Percentiles rank a stretch among this genome's conserved stretches.
Conservation (phyloP, 1,140 invertebrate genomes). For the Pseudomyrmex concolor region DNA sequence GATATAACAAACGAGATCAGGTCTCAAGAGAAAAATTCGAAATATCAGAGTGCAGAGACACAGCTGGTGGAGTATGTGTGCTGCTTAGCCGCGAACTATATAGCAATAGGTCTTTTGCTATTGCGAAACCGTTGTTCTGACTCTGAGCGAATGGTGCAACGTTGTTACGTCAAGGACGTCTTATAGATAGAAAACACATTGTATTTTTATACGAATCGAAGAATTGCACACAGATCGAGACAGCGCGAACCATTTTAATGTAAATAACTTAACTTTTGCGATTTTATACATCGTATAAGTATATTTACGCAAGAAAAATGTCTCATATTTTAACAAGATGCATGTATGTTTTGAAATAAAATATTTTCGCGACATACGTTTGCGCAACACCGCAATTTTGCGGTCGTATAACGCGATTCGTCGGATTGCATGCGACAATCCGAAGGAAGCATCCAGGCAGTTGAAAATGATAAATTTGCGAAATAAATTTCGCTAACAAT, state of each 20-base stretch:
- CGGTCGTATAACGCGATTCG: not conserved
- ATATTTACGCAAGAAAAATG: no score
- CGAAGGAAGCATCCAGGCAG: not conserved
- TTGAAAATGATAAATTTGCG: not conserved
- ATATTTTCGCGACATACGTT: no score
- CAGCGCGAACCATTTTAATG: no score
- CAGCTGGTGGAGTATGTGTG: slow-evolving; percentile 8
- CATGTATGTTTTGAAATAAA: not conserved
- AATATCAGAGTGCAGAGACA: slow-evolving; percentile 57
- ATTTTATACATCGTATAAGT: no score
- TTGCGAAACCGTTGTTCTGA: slow-evolving; percentile 44
- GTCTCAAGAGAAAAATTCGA: slow-evolving; percentile 24
- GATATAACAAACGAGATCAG: slow-evolving; percentile 51
- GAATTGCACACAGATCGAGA: not conserved
- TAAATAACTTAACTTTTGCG: not conserved
- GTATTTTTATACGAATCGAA: slow-evolving; percentile 5
- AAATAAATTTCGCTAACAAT: slow-evolving; percentile 15
- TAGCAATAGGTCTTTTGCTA: slow-evolving; percentile 38
- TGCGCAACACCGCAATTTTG: not conserved
- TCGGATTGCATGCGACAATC: slow-evolving; percentile 17
- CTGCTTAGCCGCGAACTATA: slow-evolving; percentile 15
- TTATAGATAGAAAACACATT: slow-evolving; percentile 23
- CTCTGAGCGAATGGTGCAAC: slow-evolving; percentile 46
- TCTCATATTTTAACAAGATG: not conserved
- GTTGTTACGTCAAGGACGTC: slow-evolving; percentile 26